phyloP scores from a whole-genome alignment of 2,113 vertebrate species.

The Struthio camelus region DNA sequence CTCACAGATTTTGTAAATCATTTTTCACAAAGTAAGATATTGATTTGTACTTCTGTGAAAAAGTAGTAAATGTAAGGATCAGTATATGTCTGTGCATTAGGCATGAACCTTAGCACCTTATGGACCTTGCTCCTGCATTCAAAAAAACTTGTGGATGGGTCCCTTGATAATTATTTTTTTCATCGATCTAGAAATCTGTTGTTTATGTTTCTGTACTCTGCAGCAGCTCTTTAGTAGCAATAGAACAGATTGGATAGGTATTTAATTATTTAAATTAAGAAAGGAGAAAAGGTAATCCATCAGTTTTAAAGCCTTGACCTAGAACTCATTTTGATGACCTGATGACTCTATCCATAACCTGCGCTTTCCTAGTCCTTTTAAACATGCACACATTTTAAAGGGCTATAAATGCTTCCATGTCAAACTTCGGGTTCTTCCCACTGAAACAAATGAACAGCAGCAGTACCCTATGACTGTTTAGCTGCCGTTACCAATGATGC shows the following conservation, averaged over 20 bases:
- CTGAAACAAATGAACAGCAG: constrained; percentile 38
- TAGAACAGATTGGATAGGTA: background rate
- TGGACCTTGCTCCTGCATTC: background rate
- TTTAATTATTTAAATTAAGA: background rate
- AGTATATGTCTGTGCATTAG: background rate
- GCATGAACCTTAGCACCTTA: background rate
- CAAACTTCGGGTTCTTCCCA: constrained; percentile 52
- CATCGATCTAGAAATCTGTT: background rate
- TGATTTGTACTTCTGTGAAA: background rate
- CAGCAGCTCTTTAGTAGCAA: background rate
- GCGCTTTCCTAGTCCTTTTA: background rate
- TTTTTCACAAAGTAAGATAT: background rate
- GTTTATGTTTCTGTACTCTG: background rate
- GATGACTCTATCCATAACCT: background rate
- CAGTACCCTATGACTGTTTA: background rate
- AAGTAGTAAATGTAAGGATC: background rate
- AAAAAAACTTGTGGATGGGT: background rate
- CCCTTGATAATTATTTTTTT: background rate
- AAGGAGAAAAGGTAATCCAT: background rate
- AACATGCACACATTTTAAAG: background rate
- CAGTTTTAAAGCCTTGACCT: background rate
- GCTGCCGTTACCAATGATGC: background rate
- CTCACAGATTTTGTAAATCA: background rate
- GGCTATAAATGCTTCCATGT: constrained; percentile 31
- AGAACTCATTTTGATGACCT: background rate